Evolutionary conservation across 2,797 vertebrate species (phyloP), one percentile per base, ranked within the genome.

Genomic region (Siniperca obscura): DNA sequence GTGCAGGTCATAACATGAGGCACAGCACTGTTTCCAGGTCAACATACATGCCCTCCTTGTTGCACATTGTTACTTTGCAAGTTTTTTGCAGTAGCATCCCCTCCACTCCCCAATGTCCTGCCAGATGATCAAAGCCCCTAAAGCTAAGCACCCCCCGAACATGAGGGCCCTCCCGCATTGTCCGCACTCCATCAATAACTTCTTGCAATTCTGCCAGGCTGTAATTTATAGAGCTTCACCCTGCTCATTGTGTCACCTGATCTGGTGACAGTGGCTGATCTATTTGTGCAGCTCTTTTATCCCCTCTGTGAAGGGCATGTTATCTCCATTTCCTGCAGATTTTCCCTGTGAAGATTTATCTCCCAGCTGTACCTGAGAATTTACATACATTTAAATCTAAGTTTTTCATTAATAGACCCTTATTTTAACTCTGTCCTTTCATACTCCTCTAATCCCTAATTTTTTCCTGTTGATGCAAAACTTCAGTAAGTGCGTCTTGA

Each of bases 241-340:
- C 80, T 22, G 79, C 74, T 66, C 88, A 81, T 88, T 83, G 87
- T 93, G 92, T 93, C 86, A 94, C 85, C 81, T 78, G 90, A 92
- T 94, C 89, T 79, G 81, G 84, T 88, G 91, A 86, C 84, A 83
- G 87, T 48, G 78, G 84, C 59, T 61, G 86, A 90, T 93, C 83
- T 89, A 84, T 92, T 91, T 91, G 75, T 88, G 87, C 81, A 72
- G 86, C 89, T 87, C 81, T 73, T 86, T 80, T 74, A 90, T 89
- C 74, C 85, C 80, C 77, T 83, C 82, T 73, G 73, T 90, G 90
- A 92, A 92, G 90, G 91, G 55, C 89, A 84, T 50, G 76, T 77
- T 74, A 76, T 76, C 88, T 77, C 48, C 74, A 16, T 76, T 79
- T 82, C 77, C 76, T 66, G 79, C 59, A 64, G 74, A 82, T 79